phyloP scores from a whole-genome alignment of 2,888 invertebrate species.

The Scrobipalpa costella region DNA sequence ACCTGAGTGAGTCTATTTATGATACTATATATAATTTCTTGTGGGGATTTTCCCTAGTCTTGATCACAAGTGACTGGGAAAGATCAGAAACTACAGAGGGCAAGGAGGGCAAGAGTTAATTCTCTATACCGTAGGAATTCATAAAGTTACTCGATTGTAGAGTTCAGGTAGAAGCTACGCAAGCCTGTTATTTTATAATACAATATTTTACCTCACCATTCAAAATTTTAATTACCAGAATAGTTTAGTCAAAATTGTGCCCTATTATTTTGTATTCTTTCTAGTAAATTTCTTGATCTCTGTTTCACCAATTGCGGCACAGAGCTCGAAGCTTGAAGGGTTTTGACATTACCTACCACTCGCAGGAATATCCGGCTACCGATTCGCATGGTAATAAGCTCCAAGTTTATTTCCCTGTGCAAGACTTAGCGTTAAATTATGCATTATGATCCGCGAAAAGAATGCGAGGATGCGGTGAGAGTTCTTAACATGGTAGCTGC shows the following conservation, averaged over 20 bases:
- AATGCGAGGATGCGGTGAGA: conserved; percentile 8
- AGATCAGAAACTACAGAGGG: no score
- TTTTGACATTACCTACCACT: conserved; percentile 47
- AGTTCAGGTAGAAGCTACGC: no score
- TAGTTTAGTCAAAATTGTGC: background rate
- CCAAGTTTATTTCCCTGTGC: conserved; percentile 34
- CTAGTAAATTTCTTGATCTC: conserved; percentile 2
- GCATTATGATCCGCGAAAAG: conserved; percentile 16
- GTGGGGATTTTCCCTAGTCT: no score
- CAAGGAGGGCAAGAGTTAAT: no score
- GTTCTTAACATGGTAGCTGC: conserved; percentile 11
- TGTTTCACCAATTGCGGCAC: conserved; percentile 30
- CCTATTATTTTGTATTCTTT: background rate
- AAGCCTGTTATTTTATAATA: no score
- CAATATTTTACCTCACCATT: no score
- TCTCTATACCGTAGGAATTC: no score
- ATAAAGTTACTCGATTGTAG: no score
- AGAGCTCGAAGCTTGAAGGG: conserved; percentile 42
- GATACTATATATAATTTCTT: no score
- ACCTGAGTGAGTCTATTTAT: no score
- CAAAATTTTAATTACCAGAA: background rate
- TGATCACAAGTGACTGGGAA: no score
- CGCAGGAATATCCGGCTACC: conserved; percentile 49
- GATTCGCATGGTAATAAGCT: conserved; percentile 55
- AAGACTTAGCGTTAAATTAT: conserved; percentile 28